A percentile compares a stretch with the other conserved stretches of the same genome.
Conservation (phyloP, 2,113 vertebrate genomes). For the Dunckerocampus dactyliophorus region DNA sequence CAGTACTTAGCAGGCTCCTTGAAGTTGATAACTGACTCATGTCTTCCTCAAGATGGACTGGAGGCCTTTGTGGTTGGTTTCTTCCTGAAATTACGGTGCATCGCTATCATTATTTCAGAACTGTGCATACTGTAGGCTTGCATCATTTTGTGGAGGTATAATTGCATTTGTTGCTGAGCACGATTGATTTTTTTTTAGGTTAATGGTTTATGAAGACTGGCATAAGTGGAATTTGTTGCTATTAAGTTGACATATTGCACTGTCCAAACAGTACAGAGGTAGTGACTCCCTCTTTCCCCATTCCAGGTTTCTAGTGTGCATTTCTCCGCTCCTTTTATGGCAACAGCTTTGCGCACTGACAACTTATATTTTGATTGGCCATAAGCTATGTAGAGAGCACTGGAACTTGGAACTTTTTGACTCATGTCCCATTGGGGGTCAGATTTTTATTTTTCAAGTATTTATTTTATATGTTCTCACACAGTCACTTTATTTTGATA, state of each 20-base stretch:
- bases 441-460: no score
- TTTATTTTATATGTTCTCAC: no score
- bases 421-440: not conserved
- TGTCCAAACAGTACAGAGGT: not conserved
- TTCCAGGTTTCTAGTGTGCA: not conserved
- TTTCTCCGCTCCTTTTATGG: constrained; percentile 33
- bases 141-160: not conserved
- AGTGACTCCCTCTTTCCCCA: not conserved
- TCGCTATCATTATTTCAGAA: not conserved
- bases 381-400: constrained; percentile 10
- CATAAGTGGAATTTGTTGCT: constrained; percentile 1
- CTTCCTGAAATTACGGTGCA: not conserved
- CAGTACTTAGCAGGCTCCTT: constrained; percentile 25
- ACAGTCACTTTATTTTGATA: not conserved
- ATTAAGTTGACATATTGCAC: constrained; percentile 23
- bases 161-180: constrained; percentile 11
- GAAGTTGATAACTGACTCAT: constrained; percentile 6
- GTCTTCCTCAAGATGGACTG: not conserved
- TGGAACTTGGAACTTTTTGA: constrained; percentile 1
- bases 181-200: constrained; percentile 10
- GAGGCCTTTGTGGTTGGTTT: not conserved
- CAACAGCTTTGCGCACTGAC: constrained; percentile 9
- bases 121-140: not conserved
- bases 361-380: constrained; percentile 22
- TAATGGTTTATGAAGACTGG: constrained; percentile 10